Base-by-base conservation (phyloP, 2,888 invertebrate species). In the Gonocerus acuteangulatus region DNA sequence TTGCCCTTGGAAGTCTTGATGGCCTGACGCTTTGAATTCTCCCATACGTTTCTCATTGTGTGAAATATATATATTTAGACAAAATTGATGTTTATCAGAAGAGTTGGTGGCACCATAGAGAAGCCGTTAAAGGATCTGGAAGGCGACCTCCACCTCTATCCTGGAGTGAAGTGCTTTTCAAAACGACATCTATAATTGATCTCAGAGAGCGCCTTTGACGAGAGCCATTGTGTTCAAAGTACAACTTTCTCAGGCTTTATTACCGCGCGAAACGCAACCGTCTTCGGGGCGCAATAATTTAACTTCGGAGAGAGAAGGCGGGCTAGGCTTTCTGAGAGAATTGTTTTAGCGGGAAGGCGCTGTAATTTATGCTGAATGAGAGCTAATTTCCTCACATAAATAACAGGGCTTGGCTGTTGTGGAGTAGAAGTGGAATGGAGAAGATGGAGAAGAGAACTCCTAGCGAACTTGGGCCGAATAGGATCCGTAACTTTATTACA, bases 331-430 rank as follows among this genome's bases (percentile, higher is more conserved):
- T 39, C 39, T 34, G 13, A 48, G 22, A 39, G 64, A 39, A 59
- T 54, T 52, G 62, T 64, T 61, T 64, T 62, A 49, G 56, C 21
- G 47, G 48, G 51, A 45, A 60, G 64, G 47, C 48, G 23, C 42
- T 44, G 62, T 65, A 65, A 65, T 65, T 65, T 65, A 65, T 65
- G 60, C 65, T 65, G 65, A 65, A 65, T 65, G 65, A 65, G 63
- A 63, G 65, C 65, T 63, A 65, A 65, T 65, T 65, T 63, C 63
- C 65, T 34, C 61, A 62, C 65, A 65, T 65, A 65, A 65, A 65
- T 65, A 65, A 65, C 63, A 39, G 49, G 27, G 49, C 22, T 11
- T 7, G 19, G 52, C 18, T 16, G n/a, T n/a, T 16, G 27, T 9
- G 47, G 47, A 19, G 48, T n/a, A 16, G 42, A 2, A 16, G 51